Evolutionary conservation across 2,888 invertebrate genomes (phyloP).

Genomic region (Silvanus unidentatus): DNA sequence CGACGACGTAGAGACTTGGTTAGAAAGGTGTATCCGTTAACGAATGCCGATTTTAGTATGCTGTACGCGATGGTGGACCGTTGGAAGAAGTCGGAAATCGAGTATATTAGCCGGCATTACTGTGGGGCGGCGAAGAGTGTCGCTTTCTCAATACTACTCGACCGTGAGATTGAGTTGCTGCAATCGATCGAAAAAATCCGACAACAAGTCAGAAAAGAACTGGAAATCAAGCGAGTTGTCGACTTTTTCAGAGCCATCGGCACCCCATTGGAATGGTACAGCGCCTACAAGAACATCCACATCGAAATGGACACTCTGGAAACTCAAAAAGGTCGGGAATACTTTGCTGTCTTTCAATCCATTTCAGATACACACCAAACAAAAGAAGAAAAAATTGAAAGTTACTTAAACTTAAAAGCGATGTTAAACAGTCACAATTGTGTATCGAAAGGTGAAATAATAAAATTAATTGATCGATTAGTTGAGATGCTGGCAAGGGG

Average conservation of each 20-base stretch:
- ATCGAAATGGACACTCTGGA: conserved; percentile 77
- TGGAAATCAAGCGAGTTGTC: conserved; percentile 55
- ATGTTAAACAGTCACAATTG: conserved; percentile 58
- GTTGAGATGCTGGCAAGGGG: conserved; percentile 62
- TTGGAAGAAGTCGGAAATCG: conserved; percentile 61
- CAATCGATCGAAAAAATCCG: conserved; percentile 64
- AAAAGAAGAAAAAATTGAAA: conserved; percentile 62
- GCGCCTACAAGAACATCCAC: conserved; percentile 52
- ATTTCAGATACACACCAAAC: conserved; percentile 55
- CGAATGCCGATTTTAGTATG: conserved; percentile 68
- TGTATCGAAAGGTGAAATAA: conserved; percentile 53
- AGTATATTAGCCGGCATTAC: conserved; percentile 57
- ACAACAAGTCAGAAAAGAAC: conserved; percentile 55
- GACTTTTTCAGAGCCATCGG: conserved; percentile 59
- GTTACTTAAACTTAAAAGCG: conserved; percentile 64
- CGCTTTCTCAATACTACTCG: conserved; percentile 62
- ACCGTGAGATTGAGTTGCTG: conserved; percentile 67
- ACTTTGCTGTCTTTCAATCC: conserved; percentile 66
- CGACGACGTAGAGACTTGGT: conserved; percentile 54
- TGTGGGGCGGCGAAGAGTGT: conserved; percentile 65
- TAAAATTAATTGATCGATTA: conserved; percentile 64
- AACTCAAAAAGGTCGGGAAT: conserved; percentile 70
- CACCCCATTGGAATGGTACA: conserved; percentile 54
- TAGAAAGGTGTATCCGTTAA: conserved; percentile 64
- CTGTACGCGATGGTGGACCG: conserved; percentile 63